Evolutionary conservation across 2,797 vertebrate species (phyloP), one percentile per base, ranked within the genome.

Genomic region (Gymnothorax reevesii): DNA sequence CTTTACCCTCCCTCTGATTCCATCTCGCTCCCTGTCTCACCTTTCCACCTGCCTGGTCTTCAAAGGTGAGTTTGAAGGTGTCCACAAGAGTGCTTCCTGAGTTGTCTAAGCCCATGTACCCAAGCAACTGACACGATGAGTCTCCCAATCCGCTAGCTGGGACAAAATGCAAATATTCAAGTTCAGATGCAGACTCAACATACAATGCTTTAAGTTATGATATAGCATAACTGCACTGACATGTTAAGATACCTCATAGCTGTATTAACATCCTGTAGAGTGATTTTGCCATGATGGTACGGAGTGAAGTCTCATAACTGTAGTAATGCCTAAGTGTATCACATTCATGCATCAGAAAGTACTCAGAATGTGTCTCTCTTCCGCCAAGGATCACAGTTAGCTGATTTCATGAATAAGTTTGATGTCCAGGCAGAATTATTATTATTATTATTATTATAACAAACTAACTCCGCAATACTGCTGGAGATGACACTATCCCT

Each of bases 61-160:
- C 97, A 3, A 99, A 98, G 90, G 93, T 95, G 91, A 99, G 91
- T 88, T 98, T 98, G 93, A 97, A 96, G 0, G 95, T 90, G 90
- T 99, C 98, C 20, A 94, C 91, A 84, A 96, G 95, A 85, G 95
- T 95, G 91, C 95, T 96, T 33, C 93, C 92, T 86, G 94, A 94
- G 86, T 94, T 97, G 94, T 99, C 98, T 92, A 99, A 94, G 87
- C 97, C 97, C 97, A 99, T 98, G 95, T 97, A 99, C 0, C 97
- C 98, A 62, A 95, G 95, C 80, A 98, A 89, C 0, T 84, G 93
- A 88, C 94, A 93, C 9, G 93, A 94, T 0, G 92, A 87, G 83
- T 98, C 96, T 52, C 93, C 94, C 0, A 90, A 83, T 82, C 95
- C 97, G 17, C 92, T 94, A 0, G 91, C 96, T 97, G 89, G 20